Evolutionary conservation across 2,888 invertebrate genomes (phyloP).

Genomic region (Himalopsyche anomala): DNA sequence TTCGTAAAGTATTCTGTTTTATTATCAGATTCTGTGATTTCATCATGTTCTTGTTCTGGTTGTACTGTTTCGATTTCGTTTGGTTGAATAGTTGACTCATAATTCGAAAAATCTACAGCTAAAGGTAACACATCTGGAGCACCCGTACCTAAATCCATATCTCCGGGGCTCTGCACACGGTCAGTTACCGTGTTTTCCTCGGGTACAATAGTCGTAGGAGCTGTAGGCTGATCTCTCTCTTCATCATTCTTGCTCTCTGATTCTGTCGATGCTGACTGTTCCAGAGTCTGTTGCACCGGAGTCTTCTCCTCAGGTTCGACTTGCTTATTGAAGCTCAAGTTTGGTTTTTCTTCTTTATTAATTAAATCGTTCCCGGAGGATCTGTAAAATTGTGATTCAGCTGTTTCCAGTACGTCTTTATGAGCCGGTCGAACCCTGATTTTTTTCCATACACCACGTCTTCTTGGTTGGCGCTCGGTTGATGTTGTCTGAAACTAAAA

Average conservation of each 20-base stretch:
- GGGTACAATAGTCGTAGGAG: constrained; percentile 66
- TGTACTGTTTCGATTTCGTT: constrained; percentile 58
- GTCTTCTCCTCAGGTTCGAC: constrained; percentile 65
- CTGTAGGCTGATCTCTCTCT: constrained; percentile 67
- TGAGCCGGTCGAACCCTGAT: constrained; percentile 79
- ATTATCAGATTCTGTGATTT: constrained; percentile 68
- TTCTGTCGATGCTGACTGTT: constrained; percentile 68
- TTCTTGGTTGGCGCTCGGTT: constrained; percentile 70
- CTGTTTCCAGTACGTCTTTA: constrained; percentile 83
- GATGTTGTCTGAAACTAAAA: constrained; percentile 61
- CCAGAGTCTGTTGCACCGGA: constrained; percentile 69
- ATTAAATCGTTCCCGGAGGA: constrained; percentile 78
- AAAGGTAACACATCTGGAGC: constrained; percentile 71
- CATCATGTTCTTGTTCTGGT: constrained; percentile 68
- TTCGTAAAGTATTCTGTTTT: constrained; percentile 58
- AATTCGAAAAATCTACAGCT: constrained; percentile 69
- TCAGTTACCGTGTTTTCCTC: constrained; percentile 67
- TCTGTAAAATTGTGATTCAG: constrained; percentile 84
- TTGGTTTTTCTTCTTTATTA: constrained; percentile 67
- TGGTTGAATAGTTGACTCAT: constrained; percentile 67
- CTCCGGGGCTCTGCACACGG: constrained; percentile 69
- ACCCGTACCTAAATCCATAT: constrained; percentile 73
- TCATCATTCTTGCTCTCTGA: constrained; percentile 60
- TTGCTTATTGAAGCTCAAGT: constrained; percentile 64
- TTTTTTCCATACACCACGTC: constrained; percentile 86